phyloP scores from a whole-genome alignment of 1,140 invertebrate species.

The Drosophila kanapiae region DNA sequence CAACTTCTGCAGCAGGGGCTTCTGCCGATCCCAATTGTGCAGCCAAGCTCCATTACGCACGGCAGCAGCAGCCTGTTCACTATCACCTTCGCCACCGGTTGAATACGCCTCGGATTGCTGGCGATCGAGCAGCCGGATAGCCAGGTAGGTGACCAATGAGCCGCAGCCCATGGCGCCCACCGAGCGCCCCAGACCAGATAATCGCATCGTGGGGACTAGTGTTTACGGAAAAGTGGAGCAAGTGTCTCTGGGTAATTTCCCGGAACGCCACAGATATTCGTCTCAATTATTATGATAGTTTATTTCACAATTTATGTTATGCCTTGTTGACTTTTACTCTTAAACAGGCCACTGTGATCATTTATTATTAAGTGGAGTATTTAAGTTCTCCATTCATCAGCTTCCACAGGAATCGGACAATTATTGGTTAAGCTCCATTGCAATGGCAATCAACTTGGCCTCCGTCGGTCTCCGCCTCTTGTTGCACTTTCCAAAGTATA shows the following conservation, averaged over 20 bases:
- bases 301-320: not conserved
- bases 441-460: constrained; percentile 40
- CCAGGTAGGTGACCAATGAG: constrained; percentile 51
- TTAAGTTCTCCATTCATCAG: not conserved
- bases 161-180: constrained; percentile 51
- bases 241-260: not conserved
- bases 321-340: not conserved
- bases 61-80: no score
- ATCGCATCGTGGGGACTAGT: constrained; percentile 26
- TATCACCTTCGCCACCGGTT: not conserved
- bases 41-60: constrained; percentile 89
- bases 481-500: constrained; percentile 48
- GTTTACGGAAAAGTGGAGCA: not conserved
- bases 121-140: constrained; percentile 38
- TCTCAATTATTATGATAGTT: not conserved
- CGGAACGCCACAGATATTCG: not conserved
- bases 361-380: not conserved
- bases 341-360: not conserved
- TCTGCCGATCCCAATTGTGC: constrained; percentile 93
- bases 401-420: not conserved
- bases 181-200: constrained; percentile 32
- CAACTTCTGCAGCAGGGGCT: constrained; percentile 84
- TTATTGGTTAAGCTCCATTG: constrained; percentile 24
- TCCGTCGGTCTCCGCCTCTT: constrained; percentile 8
- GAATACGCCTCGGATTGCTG: not conserved